Base-by-base conservation (phyloP, 1,140 invertebrate genomes). In the Anadara kagoshimensis region DNA sequence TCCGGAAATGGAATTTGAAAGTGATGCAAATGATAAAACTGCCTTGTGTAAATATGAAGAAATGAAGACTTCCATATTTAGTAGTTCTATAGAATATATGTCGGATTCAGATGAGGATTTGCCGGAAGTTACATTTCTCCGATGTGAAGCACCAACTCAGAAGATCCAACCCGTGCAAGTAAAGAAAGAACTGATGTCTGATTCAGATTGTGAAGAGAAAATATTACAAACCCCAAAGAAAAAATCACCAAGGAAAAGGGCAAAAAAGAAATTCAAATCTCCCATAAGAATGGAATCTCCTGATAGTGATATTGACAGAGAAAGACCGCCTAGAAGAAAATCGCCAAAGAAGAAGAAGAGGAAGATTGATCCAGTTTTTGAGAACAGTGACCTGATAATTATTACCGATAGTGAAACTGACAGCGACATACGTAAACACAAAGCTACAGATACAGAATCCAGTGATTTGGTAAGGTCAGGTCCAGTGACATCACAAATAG, bases 71-170 rank as follows among this genome's bases (percentile, higher is more conserved):
- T 3, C 29, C 29, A 36, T 3, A 36, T 36, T 36, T 36, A n/a
- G 57, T n/a, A 59, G 43, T 59, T 11, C 8, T 36, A 36, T 36
- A 36, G 29, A 36, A 36, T 36, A 36, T 1, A 69, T 69, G n/a
- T 61, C 67, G 0, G 67, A 69, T n/a, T 69, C 67, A 12, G 58
- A 59, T 43, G 44, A 47, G 11, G 45, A 51, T 24, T 62, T 69
- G 51, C 67, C 67, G 8, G 67, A 69, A 12, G 67, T 69, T 22
- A 18, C 41, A 22, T 69, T 69, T 44, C 58, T 69, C 1, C 59
- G 29, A 69, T 26, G 61, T 29, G 67, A 69, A 29, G 26, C 7
- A n/a, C 41, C 24, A 47, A 59, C 29, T 36, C 29, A 3, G 29
- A 36, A 45, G 18, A 44, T 7, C 20, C 47, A 11, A 49, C 12